phyloP scores from a whole-genome alignment of 2,888 invertebrate species.

The Bhutanitis thaidina region DNA sequence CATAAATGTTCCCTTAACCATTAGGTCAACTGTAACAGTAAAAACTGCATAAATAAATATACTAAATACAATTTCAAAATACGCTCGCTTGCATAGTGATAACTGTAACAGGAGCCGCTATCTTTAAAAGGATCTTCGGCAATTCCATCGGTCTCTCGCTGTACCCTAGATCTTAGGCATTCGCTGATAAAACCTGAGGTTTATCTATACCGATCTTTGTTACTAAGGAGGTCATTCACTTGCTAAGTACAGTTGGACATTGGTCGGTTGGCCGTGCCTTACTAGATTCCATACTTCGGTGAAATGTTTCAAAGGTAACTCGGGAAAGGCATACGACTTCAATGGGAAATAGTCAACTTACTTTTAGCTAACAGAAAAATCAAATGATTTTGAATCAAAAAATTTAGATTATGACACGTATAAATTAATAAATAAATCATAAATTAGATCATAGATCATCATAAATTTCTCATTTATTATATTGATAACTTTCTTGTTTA shows the following conservation, averaged over 20 bases:
- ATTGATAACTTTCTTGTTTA: too few relatives aligned
- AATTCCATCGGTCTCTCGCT: conserved; percentile 17
- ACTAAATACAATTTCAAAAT: too few relatives aligned
- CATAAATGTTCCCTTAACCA: too few relatives aligned
- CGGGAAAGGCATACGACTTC: background rate
- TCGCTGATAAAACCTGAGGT: conserved; percentile 23
- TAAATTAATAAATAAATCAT: too few relatives aligned
- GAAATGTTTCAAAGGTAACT: conserved; percentile 3
- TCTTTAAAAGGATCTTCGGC: conserved; percentile 20
- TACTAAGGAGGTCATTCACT: conserved; percentile 33
- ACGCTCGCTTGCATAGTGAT: conserved; percentile 9
- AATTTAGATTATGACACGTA: too few relatives aligned
- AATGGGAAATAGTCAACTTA: too few relatives aligned
- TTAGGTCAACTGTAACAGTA: too few relatives aligned
- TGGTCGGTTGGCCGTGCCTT: conserved; percentile 9
- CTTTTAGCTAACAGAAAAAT: too few relatives aligned
- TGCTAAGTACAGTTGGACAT: conserved; percentile 22
- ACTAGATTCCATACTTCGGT: background rate
- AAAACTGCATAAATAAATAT: too few relatives aligned
- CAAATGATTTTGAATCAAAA: too few relatives aligned
- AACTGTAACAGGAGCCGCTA: conserved; percentile 16
- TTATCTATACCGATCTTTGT: conserved; percentile 33
- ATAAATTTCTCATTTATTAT: too few relatives aligned
- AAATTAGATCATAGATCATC: too few relatives aligned
- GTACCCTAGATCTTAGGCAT: conserved; percentile 20